Evolutionary conservation across 2,113 vertebrate genomes (phyloP).

Genomic region (Sinocyclocheilus anshuiensis): DNA sequence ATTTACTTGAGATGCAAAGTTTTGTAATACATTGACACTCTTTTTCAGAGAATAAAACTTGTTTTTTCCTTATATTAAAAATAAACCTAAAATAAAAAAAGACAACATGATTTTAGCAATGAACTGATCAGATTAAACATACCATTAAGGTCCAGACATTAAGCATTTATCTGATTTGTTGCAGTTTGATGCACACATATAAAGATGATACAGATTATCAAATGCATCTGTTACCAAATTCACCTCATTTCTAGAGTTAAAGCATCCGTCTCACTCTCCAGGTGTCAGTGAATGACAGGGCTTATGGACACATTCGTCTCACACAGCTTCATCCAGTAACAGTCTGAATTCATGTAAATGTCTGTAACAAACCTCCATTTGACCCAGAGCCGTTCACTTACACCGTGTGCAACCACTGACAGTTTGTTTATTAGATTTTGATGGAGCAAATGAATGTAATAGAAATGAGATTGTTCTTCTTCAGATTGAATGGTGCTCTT

Average conservation of each 20-base stretch:
- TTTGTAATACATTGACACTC: too few relatives aligned
- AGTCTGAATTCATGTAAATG: constrained; percentile 46
- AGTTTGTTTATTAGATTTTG: constrained; percentile 59
- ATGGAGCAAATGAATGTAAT: constrained; percentile 62
- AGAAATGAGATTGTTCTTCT: constrained; percentile 60
- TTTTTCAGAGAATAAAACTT: too few relatives aligned
- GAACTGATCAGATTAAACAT: too few relatives aligned
- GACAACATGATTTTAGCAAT: too few relatives aligned
- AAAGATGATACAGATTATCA: background rate
- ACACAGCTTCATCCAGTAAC: constrained; percentile 16
- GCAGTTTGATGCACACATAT: background rate
- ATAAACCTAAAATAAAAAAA: too few relatives aligned
- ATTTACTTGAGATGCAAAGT: too few relatives aligned
- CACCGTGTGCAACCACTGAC: constrained; percentile 41
- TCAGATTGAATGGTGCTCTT: constrained; percentile 49
- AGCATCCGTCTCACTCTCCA: background rate
- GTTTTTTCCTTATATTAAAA: too few relatives aligned
- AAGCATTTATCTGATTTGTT: background rate
- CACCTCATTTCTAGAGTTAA: background rate
- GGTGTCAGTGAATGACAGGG: background rate
- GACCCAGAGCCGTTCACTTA: constrained; percentile 36
- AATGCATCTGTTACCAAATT: background rate
- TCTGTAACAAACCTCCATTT: constrained; percentile 41
- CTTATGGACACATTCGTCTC: background rate
- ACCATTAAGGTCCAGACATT: background rate